Evolutionary conservation across 1,140 invertebrate genomes (phyloP), one percentile per base, ranked within the genome.

Genomic region (Drosophila eugracilis): DNA sequence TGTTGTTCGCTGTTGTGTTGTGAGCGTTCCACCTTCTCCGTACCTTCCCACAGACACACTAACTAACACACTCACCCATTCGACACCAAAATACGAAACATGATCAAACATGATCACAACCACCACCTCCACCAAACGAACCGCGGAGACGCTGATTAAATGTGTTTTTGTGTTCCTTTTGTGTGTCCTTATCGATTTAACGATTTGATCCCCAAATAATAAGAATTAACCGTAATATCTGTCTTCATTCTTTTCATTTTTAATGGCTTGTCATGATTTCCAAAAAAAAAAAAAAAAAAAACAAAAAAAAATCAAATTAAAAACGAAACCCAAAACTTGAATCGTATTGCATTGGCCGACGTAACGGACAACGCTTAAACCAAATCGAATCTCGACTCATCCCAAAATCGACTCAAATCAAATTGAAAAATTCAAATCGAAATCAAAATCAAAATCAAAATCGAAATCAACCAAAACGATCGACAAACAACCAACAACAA

Each of bases 1-100:
- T 71, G 81, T 85, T 88, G 83, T 81, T 88, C 74, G 81, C 83
- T 83, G 83, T 88, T 88, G 78, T 85, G 81, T 88, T 86, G 77
- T 85, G 36, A 60, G 28, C 59, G 66, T 67, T 60, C 41, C 36
- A 42, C 28, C 47, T 30, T 6, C 48, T 22, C n/a, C 9, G 44
- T 47, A 17, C 14, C 21, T n/a, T 12, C 5, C 17, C 48, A 22
- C 9, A 39, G 36, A 26, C 22, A 39, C 49, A 26, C 22, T 5
- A 26, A 57, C 47, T n/a, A 12, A 24, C 44, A 14, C 17, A 66
- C 17, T 3, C 41, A 22, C 12, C 14, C 55, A 63, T 34, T 47
- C 28, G 44, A 50, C 45, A 67, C 60, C 12, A 39, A n/a, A n/a
- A 36, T 19, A 30, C 26, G 14, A 63, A n/a, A 41, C 52, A 62